Evolutionary conservation across 2,888 invertebrate species (phyloP), one percentile per base, ranked within the genome.

Genomic region (Tipula vernalis): DNA sequence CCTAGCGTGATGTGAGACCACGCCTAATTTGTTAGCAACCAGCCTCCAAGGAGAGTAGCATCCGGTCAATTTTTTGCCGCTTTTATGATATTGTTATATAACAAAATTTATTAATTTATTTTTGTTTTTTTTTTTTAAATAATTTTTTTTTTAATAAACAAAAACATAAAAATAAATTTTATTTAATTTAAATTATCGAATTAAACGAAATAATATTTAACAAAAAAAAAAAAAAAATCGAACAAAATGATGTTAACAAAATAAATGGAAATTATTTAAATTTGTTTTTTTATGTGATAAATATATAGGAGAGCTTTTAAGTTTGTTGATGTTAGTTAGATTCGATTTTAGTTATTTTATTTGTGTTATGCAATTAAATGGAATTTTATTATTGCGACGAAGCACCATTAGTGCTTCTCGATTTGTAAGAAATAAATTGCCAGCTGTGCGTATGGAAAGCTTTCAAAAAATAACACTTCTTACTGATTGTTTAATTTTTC

Each of bases 21-120:
- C 97, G 95, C 97, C 97, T 92, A 97, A 96, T 93, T 97, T 97
- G 93, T 96, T 96, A 92, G 97, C 97, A 92, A 97, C 97, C 93
- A 97, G 95, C 91, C 96, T 96, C 97, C 97, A 97, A 93, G 97
- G 97, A 92, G 96, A 96, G 94, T 96, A 96, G 95, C 96, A 95
- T 92, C 94, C 94, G 90, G 94, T 92, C 91, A 93, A 91, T 93
- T 94, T 93, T 92, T 93, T 94, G 94, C 94, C 95, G 95, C 94
- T 89, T 89, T 89, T 88, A 88, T 15, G 28, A 57, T 86, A 86
- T 44, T 86, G 13, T 44, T 84, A 84, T 84, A 84, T 84, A 84
- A 85, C 85, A 88, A 88, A 88, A 88, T 88, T 88, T 87, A 88
- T 88, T 87, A 88, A 88, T 86, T 87, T 87, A 87, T 87, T 86